These are phyloP conservation scores for Gymnocypris eckloni DNA, from an alignment of 2,797 vertebrate genomes.

Conservation along the genomic window DNA sequence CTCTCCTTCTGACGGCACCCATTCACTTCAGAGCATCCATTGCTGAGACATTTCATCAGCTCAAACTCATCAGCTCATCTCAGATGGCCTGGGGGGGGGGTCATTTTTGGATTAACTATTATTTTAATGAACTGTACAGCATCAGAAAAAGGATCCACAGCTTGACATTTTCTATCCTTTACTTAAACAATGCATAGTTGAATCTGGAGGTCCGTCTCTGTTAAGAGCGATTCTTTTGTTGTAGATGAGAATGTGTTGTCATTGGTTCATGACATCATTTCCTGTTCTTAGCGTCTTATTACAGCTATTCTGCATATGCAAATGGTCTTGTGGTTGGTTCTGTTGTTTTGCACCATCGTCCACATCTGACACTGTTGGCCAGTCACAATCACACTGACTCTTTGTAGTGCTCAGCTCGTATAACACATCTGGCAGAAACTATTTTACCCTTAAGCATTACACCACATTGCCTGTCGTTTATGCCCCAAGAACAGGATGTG, in stretches of 20 bases:
- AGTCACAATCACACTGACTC: background rate
- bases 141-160: background rate
- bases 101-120: background rate
- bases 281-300: background rate
- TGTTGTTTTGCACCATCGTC: background rate
- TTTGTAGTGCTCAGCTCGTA: background rate
- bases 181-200: background rate
- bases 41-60: background rate
- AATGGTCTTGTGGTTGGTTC: slow-evolving; percentile 5
- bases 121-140: background rate
- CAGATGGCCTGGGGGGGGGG: background rate
- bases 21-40: background rate
- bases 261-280: slow-evolving; percentile 12
- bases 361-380: slow-evolving; percentile 23
- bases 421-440: background rate
- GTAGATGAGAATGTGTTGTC: slow-evolving; percentile 15
- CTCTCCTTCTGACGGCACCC: background rate
- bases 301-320: background rate
- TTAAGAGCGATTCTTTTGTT: background rate
- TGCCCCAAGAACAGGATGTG: slow-evolving; percentile 41
- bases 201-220: background rate
- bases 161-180: background rate
- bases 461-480: background rate
- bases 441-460: background rate
- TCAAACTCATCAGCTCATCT: background rate